phyloP scores from a whole-genome alignment of 1,140 invertebrate species.

The Penaeus chinensis region DNA sequence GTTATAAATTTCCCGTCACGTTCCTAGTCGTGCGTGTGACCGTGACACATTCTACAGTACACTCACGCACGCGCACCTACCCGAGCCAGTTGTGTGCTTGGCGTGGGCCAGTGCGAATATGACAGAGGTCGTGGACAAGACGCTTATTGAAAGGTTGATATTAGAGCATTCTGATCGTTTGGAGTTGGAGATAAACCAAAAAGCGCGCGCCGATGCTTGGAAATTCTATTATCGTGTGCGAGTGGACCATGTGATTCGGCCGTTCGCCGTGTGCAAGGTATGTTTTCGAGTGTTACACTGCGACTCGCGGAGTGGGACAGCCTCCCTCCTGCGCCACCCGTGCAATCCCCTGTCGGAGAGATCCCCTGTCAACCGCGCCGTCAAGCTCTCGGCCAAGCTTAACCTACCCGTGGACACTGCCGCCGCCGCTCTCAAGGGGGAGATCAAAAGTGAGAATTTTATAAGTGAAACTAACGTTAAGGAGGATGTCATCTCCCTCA shows the following conservation, averaged over 20 bases:
- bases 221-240: conserved; percentile 64
- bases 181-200: conserved; percentile 64
- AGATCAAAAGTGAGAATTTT: conserved; percentile 56
- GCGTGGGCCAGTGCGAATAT: conserved; percentile 62
- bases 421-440: conserved; percentile 30
- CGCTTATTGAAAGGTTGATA: conserved; percentile 63
- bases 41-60: conserved; percentile 62
- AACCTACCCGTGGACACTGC: conserved; percentile 59
- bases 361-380: conserved; percentile 62
- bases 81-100: conserved; percentile 61
- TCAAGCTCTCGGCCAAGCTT: conserved; percentile 61
- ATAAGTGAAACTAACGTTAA: conserved; percentile 36
- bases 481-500: conserved; percentile 44
- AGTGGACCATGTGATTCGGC: conserved; percentile 62
- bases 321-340: conserved; percentile 62
- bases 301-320: conserved; percentile 63
- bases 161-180: conserved; percentile 64
- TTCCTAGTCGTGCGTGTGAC: conserved; percentile 61
- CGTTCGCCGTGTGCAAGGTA: conserved; percentile 63
- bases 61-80: conserved; percentile 63
- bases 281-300: conserved; percentile 64
- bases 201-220: conserved; percentile 62
- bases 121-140: conserved; percentile 64
- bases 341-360: conserved; percentile 64
- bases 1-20: conserved; percentile 63